These are phyloP conservation scores for Argyresthia albistria DNA, from an alignment of 2,888 invertebrate genomes.

Conservation along the genomic window DNA sequence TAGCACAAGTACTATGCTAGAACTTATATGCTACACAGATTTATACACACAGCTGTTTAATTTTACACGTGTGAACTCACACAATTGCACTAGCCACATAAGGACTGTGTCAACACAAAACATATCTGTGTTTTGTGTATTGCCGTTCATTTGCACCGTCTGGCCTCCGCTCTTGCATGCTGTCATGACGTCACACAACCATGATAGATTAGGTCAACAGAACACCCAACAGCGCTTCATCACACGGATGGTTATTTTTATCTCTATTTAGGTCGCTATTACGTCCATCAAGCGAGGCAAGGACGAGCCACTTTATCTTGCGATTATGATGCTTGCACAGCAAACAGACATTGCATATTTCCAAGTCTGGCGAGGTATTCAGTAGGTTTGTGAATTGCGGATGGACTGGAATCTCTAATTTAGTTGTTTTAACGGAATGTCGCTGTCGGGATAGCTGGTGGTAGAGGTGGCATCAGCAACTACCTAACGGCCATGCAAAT, in stretches of 20 bases:
- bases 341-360: conserved; percentile 19
- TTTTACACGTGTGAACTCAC: conserved; percentile 9
- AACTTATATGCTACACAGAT: too few species aligned
- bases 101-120: neutral
- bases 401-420: neutral
- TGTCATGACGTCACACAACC: conserved; percentile 28
- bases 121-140: neutral
- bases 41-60: neutral
- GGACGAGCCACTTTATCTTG: conserved; percentile 32
- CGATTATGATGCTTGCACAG: conserved; percentile 30
- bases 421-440: conserved; percentile 16
- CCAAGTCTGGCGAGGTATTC: too few species aligned
- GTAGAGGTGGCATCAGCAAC: too few species aligned
- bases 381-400: too few species aligned
- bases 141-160: conserved; percentile 18
- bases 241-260: conserved; percentile 15
- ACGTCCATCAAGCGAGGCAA: conserved; percentile 25
- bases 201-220: conserved; percentile 40
- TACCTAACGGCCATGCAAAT: conserved; percentile 36
- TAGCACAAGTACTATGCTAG: too few species aligned
- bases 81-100: conserved; percentile 8
- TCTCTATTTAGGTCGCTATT: conserved; percentile 15
- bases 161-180: conserved; percentile 27
- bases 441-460: neutral
- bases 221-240: conserved; percentile 16